These are phyloP conservation scores for Varanus komodoensis DNA, from an alignment of 2,113 vertebrate species.

Conservation along the genomic window DNA sequence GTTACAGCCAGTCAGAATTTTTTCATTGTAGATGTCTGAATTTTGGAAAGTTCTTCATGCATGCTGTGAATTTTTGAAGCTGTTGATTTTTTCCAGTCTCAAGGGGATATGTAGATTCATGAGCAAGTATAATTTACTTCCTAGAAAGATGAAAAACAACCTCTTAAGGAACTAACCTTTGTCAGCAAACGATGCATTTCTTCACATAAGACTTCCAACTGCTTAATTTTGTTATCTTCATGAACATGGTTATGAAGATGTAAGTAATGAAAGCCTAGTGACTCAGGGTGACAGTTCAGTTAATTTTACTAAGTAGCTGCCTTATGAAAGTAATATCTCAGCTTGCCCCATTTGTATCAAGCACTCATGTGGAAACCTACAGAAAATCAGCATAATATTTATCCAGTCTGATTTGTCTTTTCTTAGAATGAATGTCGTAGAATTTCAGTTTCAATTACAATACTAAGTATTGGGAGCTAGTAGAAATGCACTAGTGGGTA, in stretches of 20 bases:
- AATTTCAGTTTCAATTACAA: conserved; percentile 64
- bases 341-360: conserved; percentile 47
- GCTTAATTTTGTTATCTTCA: conserved; percentile 27
- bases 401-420: conserved; percentile 65
- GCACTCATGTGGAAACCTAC: conserved; percentile 57
- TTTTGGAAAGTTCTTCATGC: conserved; percentile 6
- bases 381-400: conserved; percentile 57
- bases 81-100: background rate
- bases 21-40: conserved; percentile 4
- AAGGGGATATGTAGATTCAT: conserved; percentile 1
- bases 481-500: conserved; percentile 47
- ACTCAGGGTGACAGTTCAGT: conserved; percentile 38
- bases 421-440: conserved; percentile 66
- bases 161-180: conserved; percentile 30
- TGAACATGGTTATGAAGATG: background rate
- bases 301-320: conserved; percentile 66
- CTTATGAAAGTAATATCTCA: conserved; percentile 56
- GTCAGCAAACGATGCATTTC: background rate
- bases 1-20: background rate
- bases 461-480: conserved; percentile 49
- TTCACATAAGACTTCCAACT: conserved; percentile 21
- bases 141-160: background rate
- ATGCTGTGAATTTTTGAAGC: conserved; percentile 16
- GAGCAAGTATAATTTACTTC: conserved; percentile 24
- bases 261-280: conserved; percentile 14